Percentiles rank a stretch among this genome's conserved stretches.
These are phyloP conservation scores for Chionis minor DNA, from an alignment of 2,113 vertebrate species.

Conservation along the genomic window DNA sequence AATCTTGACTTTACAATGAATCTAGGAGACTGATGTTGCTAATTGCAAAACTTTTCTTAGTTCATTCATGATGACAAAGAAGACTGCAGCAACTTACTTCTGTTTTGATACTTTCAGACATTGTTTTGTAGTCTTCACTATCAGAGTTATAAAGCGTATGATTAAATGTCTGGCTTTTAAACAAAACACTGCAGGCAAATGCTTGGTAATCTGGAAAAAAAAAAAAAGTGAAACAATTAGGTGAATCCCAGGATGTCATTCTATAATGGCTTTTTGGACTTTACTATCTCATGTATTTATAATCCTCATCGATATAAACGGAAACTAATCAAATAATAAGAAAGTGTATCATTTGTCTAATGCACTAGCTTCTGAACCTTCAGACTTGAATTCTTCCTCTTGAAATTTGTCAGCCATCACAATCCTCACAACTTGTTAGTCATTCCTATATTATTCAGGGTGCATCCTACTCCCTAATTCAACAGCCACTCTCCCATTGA, in stretches of 20 bases:
- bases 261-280: neutral
- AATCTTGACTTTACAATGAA: neutral
- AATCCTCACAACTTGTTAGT: neutral
- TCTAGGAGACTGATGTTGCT: neutral
- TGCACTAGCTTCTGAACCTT: neutral
- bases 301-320: neutral
- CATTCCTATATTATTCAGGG: neutral
- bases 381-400: neutral
- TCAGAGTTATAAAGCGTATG: constrained; percentile 3
- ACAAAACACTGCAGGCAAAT: neutral
- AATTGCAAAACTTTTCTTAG: neutral
- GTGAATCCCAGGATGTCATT: neutral
- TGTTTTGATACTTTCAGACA: neutral
- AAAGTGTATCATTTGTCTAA: neutral
- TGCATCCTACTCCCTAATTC: neutral
- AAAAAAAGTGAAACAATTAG: neutral
- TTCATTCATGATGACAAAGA: neutral
- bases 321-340: neutral
- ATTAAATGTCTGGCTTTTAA: neutral
- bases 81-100: constrained; percentile 31
- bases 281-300: neutral
- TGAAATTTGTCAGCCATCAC: neutral
- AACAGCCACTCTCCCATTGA: neutral
- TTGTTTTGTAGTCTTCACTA: neutral
- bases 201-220: constrained; percentile 30